Conservation (phyloP, 2,797 vertebrate genomes). For the Lagorchestes hirsutus region DNA sequence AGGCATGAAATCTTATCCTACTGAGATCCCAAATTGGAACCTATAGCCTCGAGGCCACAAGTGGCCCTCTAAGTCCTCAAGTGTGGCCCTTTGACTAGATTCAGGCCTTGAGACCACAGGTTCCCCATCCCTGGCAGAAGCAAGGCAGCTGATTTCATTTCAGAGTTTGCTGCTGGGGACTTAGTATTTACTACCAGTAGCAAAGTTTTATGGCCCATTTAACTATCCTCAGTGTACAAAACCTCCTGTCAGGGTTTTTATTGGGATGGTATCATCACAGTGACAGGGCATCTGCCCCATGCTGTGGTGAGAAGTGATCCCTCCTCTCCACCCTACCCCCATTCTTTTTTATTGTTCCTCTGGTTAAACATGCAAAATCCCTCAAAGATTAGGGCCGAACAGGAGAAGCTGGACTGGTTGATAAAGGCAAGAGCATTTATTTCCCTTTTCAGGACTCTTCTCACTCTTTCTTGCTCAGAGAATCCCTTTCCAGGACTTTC, state of each 20-base stretch:
- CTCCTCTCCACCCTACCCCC: background rate
- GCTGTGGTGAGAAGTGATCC: background rate
- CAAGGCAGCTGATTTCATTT: background rate
- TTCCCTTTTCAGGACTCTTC: conserved; percentile 51
- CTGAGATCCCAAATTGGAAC: background rate
- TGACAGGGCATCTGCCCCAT: background rate
- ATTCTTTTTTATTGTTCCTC: conserved; percentile 42
- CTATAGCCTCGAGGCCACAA: no score
- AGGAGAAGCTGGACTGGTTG: background rate
- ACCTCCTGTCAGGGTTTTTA: background rate
- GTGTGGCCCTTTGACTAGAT: no score
- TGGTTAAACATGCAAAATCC: conserved; percentile 50
- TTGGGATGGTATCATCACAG: background rate
- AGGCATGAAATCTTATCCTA: background rate
- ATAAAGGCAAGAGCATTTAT: conserved; percentile 43
- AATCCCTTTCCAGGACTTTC: background rate
- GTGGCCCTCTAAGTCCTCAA: no score
- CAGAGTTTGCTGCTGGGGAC: background rate
- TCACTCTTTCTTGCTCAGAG: background rate
- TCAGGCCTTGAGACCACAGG: no score
- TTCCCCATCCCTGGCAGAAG: background rate
- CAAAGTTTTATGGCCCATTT: background rate
- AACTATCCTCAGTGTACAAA: background rate
- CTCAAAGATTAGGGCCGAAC: conserved; percentile 21
- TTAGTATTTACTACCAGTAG: background rate